Percentiles rank a stretch among this genome's conserved stretches.
Conservation (phyloP, 2,888 invertebrate genomes). For the Abrostola triplasia region DNA sequence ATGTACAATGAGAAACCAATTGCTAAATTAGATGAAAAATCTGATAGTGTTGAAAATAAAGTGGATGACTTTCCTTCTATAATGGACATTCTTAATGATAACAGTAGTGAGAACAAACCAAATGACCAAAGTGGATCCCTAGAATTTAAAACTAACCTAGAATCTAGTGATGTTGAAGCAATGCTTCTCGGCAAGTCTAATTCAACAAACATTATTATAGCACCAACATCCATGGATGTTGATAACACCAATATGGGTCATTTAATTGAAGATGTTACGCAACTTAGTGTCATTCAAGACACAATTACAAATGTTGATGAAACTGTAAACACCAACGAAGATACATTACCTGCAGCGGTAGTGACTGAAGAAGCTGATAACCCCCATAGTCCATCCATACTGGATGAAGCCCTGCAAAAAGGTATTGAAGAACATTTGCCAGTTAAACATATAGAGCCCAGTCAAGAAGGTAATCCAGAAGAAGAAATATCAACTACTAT, state of each 20-base stretch:
- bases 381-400: slow-evolving; percentile 80
- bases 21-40: slow-evolving; percentile 65
- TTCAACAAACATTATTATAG: slow-evolving; percentile 53
- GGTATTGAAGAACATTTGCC: slow-evolving; percentile 77
- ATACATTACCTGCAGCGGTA: slow-evolving; percentile 48
- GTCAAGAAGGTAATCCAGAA: slow-evolving; percentile 8
- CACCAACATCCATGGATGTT: slow-evolving; percentile 71
- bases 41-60: slow-evolving; percentile 65
- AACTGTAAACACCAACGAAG: slow-evolving; percentile 25
- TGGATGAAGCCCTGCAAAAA: slow-evolving; percentile 78
- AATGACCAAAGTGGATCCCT: slow-evolving; percentile 66
- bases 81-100: slow-evolving; percentile 82
- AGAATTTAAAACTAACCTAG: slow-evolving; percentile 72
- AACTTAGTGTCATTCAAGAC: slow-evolving; percentile 60
- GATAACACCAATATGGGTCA: slow-evolving; percentile 68
- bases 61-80: slow-evolving; percentile 85
- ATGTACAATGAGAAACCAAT: slow-evolving; percentile 81
- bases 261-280: slow-evolving; percentile 69
- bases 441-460: slow-evolving; percentile 30
- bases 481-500: slow-evolving; percentile 18
- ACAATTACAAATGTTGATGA: slow-evolving; percentile 41
- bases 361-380: slow-evolving; percentile 66
- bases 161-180: slow-evolving; percentile 84
- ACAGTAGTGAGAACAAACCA: slow-evolving; percentile 64
- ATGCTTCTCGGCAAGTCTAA: slow-evolving; percentile 79